Evolutionary conservation across 2,888 invertebrate species (phyloP).

Genomic region (Linnaemya tessellans): DNA sequence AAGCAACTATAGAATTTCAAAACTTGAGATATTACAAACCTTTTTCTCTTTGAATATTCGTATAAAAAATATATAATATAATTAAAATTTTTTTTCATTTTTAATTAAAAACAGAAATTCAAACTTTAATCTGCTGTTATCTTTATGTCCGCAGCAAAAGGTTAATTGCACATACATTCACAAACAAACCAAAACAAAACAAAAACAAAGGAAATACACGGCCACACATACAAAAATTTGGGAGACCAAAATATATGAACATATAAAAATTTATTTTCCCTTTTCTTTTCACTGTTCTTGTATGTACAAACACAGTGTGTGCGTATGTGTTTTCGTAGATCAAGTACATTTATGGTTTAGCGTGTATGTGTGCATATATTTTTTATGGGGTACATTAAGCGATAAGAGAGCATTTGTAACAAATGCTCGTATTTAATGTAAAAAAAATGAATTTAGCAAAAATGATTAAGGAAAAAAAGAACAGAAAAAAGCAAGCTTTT

Average conservation of each 20-base stretch:
- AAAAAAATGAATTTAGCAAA: slow-evolving; percentile 5
- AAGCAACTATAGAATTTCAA: background rate
- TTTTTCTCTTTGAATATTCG: background rate
- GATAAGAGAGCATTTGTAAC: slow-evolving; percentile 31
- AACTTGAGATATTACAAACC: background rate
- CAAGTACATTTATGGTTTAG: background rate
- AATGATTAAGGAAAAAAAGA: slow-evolving; percentile 4
- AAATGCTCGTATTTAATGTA: slow-evolving; percentile 21
- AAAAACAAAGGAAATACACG: background rate
- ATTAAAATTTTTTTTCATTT: background rate
- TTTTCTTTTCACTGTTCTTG: background rate
- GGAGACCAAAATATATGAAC: slow-evolving; percentile 1
- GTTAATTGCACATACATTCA: slow-evolving; percentile 23
- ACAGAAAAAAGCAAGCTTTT: background rate
- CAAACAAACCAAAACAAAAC: background rate
- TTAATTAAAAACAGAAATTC: slow-evolving; percentile 8
- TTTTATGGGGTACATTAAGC: slow-evolving; percentile 48
- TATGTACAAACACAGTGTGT: background rate
- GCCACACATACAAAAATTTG: background rate
- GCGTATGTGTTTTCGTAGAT: background rate
- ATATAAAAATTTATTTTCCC: background rate
- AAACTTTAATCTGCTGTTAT: slow-evolving; percentile 12
- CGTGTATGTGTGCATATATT: slow-evolving; percentile 2
- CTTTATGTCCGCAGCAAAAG: slow-evolving; percentile 15
- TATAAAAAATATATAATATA: background rate